These are phyloP conservation scores for Deroplatys truncata DNA, from an alignment of 2,888 invertebrate species.

Conservation along the genomic window DNA sequence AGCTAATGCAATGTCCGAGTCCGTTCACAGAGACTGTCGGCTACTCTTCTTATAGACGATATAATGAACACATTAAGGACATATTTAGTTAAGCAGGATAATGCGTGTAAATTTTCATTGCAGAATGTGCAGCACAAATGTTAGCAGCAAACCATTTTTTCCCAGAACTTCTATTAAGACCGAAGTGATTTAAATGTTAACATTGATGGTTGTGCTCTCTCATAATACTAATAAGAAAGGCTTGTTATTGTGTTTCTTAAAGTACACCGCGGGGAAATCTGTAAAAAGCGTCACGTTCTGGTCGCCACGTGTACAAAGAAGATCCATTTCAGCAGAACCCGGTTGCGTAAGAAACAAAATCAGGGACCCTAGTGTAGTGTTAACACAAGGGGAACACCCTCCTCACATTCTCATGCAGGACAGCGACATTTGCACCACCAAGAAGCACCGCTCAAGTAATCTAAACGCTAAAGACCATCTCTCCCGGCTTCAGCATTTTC, in stretches of 20 bases:
- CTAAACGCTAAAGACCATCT: conserved; percentile 15
- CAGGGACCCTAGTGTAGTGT: not conserved
- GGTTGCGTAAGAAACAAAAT: not conserved
- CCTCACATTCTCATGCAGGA: conserved; percentile 4
- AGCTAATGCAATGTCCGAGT: too few relatives aligned
- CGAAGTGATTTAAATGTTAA: too few relatives aligned
- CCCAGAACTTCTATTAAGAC: too few relatives aligned
- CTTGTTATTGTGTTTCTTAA: not conserved
- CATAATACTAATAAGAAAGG: not conserved
- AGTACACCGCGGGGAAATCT: not conserved
- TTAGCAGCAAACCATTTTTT: too few relatives aligned
- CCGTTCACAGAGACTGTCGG: too few relatives aligned
- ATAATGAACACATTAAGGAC: too few relatives aligned
- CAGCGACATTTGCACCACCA: conserved; percentile 9
- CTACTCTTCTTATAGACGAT: too few relatives aligned
- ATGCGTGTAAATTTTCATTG: too few relatives aligned
- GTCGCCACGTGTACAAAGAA: not conserved
- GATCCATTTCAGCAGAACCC: not conserved
- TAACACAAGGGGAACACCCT: not conserved
- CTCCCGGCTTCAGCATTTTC: not conserved
- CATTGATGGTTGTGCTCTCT: too few relatives aligned
- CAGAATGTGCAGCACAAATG: too few relatives aligned
- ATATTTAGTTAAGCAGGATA: too few relatives aligned
- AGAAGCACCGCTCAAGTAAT: conserved; percentile 7
- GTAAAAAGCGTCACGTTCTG: not conserved